Evolutionary conservation across 2,888 invertebrate genomes (phyloP).

Genomic region (Heterodera filipjevi): DNA sequence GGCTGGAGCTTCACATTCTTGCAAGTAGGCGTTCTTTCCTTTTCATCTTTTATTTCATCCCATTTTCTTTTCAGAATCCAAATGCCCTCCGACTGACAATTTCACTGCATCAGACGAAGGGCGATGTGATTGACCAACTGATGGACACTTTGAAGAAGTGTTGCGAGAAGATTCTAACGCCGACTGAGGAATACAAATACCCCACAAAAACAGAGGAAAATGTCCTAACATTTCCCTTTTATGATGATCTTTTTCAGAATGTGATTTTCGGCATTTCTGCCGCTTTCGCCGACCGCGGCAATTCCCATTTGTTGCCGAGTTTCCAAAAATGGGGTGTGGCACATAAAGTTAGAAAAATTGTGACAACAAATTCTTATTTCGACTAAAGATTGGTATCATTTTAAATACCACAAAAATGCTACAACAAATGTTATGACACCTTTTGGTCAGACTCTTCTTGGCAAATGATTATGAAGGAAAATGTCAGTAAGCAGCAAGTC

Average conservation of each 20-base stretch:
- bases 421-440: no score
- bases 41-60: neutral
- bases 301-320: slow-evolving; percentile 41
- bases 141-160: slow-evolving; percentile 42
- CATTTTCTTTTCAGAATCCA: neutral
- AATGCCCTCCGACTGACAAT: slow-evolving; percentile 40
- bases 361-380: no score
- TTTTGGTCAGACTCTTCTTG: no score
- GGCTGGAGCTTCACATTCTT: slow-evolving; percentile 93
- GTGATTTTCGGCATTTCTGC: slow-evolving; percentile 45
- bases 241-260: slow-evolving; percentile 20
- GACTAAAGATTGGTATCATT: no score
- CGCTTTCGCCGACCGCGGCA: slow-evolving; percentile 43
- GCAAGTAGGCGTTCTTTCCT: slow-evolving; percentile 79
- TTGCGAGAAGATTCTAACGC: slow-evolving; percentile 36
- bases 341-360: no score
- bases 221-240: no score
- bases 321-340: no score
- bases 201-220: slow-evolving; percentile 39
- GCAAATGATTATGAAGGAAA: no score
- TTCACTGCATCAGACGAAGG: slow-evolving; percentile 44
- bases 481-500: no score
- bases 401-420: no score
- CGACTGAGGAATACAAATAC: slow-evolving; percentile 33
- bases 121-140: slow-evolving; percentile 45